These are phyloP conservation scores for Zaprionus ghesquierei DNA, from an alignment of 1,140 invertebrate species.

Conservation along the genomic window DNA sequence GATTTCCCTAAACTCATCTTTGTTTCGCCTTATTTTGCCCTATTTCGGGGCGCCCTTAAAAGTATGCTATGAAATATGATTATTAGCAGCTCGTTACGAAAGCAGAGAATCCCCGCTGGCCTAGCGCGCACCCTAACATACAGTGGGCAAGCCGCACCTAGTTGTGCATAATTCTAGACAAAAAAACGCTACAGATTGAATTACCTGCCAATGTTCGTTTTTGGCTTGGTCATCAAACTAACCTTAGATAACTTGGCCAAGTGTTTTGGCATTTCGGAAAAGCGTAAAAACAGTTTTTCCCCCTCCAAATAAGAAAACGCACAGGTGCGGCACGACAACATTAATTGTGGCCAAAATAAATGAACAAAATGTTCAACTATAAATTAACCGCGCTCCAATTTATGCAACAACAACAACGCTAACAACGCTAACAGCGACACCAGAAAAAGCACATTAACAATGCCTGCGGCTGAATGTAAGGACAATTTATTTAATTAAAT, in stretches of 20 bases:
- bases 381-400: slow-evolving; percentile 72
- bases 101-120: background rate
- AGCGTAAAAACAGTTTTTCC: background rate
- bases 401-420: slow-evolving; percentile 42
- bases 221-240: background rate
- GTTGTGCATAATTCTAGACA: background rate
- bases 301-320: background rate
- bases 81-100: background rate
- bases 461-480: slow-evolving; percentile 54
- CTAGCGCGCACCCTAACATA: no score
- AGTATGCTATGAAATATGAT: background rate
- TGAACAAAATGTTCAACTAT: slow-evolving; percentile 73
- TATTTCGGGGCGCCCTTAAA: background rate
- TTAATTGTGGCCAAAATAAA: slow-evolving; percentile 59
- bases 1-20: background rate
- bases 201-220: slow-evolving; percentile 22
- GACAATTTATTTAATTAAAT: slow-evolving; percentile 81
- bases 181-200: slow-evolving; percentile 1
- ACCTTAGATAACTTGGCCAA: slow-evolving; percentile 27
- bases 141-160: background rate
- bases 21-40: background rate
- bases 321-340: slow-evolving; percentile 28
- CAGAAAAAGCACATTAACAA: slow-evolving; percentile 34
- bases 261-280: slow-evolving; percentile 1
- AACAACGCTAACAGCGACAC: background rate